Base-by-base conservation (phyloP, 2,113 vertebrate genomes). In the Sphyrna mokarran region DNA sequence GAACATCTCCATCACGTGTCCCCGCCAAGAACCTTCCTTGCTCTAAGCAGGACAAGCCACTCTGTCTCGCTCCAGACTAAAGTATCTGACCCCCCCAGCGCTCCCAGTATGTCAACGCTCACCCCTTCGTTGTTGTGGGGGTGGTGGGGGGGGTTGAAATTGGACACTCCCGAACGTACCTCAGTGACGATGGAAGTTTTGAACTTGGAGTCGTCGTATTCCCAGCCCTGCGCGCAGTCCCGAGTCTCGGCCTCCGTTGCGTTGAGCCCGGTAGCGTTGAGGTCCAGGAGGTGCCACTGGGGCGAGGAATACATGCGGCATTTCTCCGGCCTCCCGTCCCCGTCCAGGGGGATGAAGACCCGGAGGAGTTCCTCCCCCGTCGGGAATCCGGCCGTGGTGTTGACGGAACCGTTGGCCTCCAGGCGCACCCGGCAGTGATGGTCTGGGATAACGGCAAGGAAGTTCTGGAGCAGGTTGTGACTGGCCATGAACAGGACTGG, bases 401-500 rank as follows among this genome's bases (percentile, higher is more conserved):
- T 89, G 7, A 23, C 1, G 40, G 43, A 10, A 18, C 86, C 0
- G 22, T 96, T 95, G 29, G 0, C 0, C n/a, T 96, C 97, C 96
- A 96, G 95, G 0, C 14, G 90, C 0, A 95, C 13, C 0, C 16
- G 96, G 94, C 98, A 98, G 69, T 95, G 96, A n/a, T 98, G 97
- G 0, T 0, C 54, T 29, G 87, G 87, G 3, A 91, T 58, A n/a
- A 58, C 87, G 4, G 26, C 87, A 26, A 91, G 11, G 20, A 91
- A 63, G 87, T 91, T 91, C 58, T 91, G 87, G 2, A 91, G 87
- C 11, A 98, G 96, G 96, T 96, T 97, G 95, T 98, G 97, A 58
- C 96, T 96, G 66, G 97, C 96, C 96, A 98, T 96, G 95, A 97
- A 96, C 33, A 97, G 1, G 1, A 97, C 54, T 0, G 98, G 97